Evolutionary conservation across 1,140 invertebrate species (phyloP), one percentile per base, ranked within the genome.

Genomic region (Pseudobourletiella spinata): DNA sequence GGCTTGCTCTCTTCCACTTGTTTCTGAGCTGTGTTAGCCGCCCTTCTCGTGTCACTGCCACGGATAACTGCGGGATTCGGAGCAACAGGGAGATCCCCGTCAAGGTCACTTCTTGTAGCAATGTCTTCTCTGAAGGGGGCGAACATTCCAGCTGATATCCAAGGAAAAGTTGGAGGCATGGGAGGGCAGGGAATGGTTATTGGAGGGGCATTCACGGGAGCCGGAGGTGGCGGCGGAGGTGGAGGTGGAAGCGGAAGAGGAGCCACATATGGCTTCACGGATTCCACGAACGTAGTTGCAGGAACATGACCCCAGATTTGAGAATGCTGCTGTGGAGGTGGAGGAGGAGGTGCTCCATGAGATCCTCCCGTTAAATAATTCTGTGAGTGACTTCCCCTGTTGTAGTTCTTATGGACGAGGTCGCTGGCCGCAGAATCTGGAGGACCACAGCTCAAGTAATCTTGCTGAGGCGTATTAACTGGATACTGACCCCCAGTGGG

Each of bases 101-200:
- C n/a, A n/a, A n/a, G n/a, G n/a, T 56, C 30, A 50, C 54, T 52
- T 44, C 20, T 50, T 42, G 28, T 46, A 46, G 4, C 24, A 4
- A 22, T 46, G n/a, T 6, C 24, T 46, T 46, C 43, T 4, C 11
- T 30, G 24, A 59, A 43, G 52, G 63, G 50, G 16, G 48, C 18
- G n/a, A n/a, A 29, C 6, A 42, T 20, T 35, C 28, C 28, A 14
- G 54, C 44, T 6, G 14, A 18, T 2, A 48, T 35, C 61, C 56
- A 67, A 2, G 59, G 62, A 50, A 67, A 67, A 25, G 60, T 55
- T 1, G 65, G 65, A 15, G 65, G 65, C 46, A 64, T 28, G 20
- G 65, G 65, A 20, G 65, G 65, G n/a, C 24, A 25, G 6, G 48
- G n/a, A n/a, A 39, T 1, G 62, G 62, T 26, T 6, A 32, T 24